Evolutionary conservation across 1,140 invertebrate species (phyloP), one percentile per base, ranked within the genome.

Genomic region (Drosophila athabasca): DNA sequence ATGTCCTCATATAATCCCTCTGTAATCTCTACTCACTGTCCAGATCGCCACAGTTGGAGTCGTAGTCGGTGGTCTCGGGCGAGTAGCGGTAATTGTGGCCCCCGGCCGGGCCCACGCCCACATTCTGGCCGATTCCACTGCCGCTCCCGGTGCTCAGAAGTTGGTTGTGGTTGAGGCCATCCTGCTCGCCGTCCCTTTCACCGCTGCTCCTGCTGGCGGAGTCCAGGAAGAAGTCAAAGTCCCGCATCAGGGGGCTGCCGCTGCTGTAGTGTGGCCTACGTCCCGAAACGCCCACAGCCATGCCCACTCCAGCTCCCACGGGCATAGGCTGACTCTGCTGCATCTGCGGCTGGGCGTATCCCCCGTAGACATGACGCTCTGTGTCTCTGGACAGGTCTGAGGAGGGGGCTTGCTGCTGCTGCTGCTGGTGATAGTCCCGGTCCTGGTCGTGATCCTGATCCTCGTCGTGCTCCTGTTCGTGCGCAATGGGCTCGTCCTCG

Each of bases 51-150:
- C 95, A 95, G 88, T 97, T 96, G 75, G 96, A 97, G 90, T 98
- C 97, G 91, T 97, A 98, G 88, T 98, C 97, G 22, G 97, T 99
- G 65, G 97, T 97, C 92, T 98, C 97, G 6, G 97, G 97, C 44
- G 97, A 98, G 45, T 98, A 94, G 7, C 97, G 97, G 91, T 98
- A 98, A 92, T 89, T 90, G 60, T 88, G 83, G 0, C 75, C 74
- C 2, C 75, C 79, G 0, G 62, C 65, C 2, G 85, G 48, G 13
- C 45, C 82, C 2, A 76, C 73, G 15, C 62, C 78, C 3, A 67
- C 61, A 15, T 75, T 73, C 1, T 65, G 68, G 9, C 81, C 75
- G 0, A 70, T 3, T 2, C 50, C 68, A 24, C 73, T 78, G 39
- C 85, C 79, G 39, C 76, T 85, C 48, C 69, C 70, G 3, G 71